These are phyloP conservation scores for Alcis repandata DNA, from an alignment of 2,888 invertebrate species.

Conservation along the genomic window DNA sequence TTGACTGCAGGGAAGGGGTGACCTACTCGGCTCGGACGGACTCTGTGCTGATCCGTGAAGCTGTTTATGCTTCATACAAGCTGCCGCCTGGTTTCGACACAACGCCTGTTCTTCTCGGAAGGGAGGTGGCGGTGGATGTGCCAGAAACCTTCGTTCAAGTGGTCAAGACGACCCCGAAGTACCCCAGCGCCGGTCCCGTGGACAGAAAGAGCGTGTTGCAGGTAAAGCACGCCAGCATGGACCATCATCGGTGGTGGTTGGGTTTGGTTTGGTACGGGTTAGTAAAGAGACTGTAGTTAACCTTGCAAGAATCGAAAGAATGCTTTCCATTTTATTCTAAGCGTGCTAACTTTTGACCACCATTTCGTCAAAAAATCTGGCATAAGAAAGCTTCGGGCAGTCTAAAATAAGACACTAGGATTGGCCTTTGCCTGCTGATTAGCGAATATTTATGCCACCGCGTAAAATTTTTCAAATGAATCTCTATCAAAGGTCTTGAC, in stretches of 20 bases:
- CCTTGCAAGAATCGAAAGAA: slow-evolving; percentile 12
- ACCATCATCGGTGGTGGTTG: slow-evolving; percentile 52
- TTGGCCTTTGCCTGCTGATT: too few species aligned
- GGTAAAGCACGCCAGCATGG: slow-evolving; percentile 78
- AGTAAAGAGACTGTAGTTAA: slow-evolving; percentile 20
- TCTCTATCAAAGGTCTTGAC: too few species aligned
- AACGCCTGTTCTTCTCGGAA: slow-evolving; percentile 79
- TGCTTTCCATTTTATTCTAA: neutral
- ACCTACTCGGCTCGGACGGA: slow-evolving; percentile 83
- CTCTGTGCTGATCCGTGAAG: slow-evolving; percentile 81
- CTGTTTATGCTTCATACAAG: slow-evolving; percentile 81
- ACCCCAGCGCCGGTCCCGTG: slow-evolving; percentile 87
- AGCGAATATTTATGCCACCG: too few species aligned
- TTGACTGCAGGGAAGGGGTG: slow-evolving; percentile 80
- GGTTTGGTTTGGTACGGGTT: slow-evolving; percentile 31
- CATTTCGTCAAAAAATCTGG: too few species aligned
- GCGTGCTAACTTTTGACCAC: too few species aligned
- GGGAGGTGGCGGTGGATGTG: slow-evolving; percentile 94
- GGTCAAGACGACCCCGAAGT: slow-evolving; percentile 91
- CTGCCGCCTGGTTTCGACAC: slow-evolving; percentile 82
- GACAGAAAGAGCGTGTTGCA: slow-evolving; percentile 84
- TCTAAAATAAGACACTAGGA: too few species aligned
- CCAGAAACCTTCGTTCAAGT: slow-evolving; percentile 95
- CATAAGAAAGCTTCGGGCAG: too few species aligned
- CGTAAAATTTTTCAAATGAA: too few species aligned